Base-by-base conservation (phyloP, 2,888 invertebrate species). In the Linyphia triangularis region DNA sequence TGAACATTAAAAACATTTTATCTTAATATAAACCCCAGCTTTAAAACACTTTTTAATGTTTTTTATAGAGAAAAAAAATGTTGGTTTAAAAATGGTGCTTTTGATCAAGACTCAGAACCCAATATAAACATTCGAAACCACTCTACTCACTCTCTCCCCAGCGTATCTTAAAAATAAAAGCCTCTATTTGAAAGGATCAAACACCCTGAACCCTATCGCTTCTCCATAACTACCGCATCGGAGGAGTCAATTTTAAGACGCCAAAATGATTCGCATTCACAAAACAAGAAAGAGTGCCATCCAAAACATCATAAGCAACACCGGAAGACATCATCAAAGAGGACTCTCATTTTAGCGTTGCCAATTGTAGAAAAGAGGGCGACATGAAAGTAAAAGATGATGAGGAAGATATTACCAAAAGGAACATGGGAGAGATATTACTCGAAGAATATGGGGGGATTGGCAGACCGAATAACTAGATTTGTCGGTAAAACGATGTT, bases 401-500 rank as follows among this genome's bases (percentile, higher is more conserved):
- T 73, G 83, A 83, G 63, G 69, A 30, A 72, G 69, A 73, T 83
- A 73, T 83, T 65, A 73, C 65, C 43, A 5, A n/a, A 40, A 70
- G 43, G 61, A 73, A 81, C 70, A 79, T 79, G 51, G 67, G 59
- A 82, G 83, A 61, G 65, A 63, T 28, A 61, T 72, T 51, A 16
- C 51, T 51, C 16, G 16, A 51, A n/a, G n/a, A 51, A 16, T 16
- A n/a, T n/a, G 51, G 51, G 51, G n/a, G 43, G 22, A 57, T 33
- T 82, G 70, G 26, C 33, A 26, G 61, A 61, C 63, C 83, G 24
- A 51, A 63, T 83, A 83, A 83, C 83, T 63, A 83, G 83, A 73
- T 83, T 73, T 83, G 83, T 72, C 65, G 83, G 63, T 43, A 73
- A 51, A 83, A 73, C 51, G 83, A 43, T n/a, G n/a, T n/a, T n/a